phyloP scores from a whole-genome alignment of 2,113 vertebrate species.

The Hiodon alosoides region DNA sequence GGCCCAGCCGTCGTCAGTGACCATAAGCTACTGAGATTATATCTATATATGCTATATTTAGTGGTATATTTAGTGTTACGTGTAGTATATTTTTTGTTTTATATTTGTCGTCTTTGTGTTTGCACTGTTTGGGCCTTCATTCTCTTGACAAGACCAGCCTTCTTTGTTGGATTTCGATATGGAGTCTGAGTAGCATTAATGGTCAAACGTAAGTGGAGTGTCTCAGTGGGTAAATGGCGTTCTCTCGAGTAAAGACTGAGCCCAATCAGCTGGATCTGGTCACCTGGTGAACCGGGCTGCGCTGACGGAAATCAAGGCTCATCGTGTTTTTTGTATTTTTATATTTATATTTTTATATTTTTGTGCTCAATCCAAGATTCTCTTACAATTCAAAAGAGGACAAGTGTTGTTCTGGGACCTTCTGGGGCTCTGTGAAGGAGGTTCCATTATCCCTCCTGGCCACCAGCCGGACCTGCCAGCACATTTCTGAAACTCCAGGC shows the following conservation, averaged over 20 bases:
- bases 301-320: too few species aligned
- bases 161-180: neutral
- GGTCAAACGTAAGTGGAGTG: neutral
- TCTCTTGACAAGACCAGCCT: neutral
- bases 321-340: too few species aligned
- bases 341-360: too few species aligned
- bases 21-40: neutral
- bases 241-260: too few species aligned
- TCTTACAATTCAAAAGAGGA: constrained; percentile 9
- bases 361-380: neutral
- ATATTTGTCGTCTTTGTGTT: neutral
- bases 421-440: constrained; percentile 18
- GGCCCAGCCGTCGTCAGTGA: neutral
- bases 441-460: constrained; percentile 12
- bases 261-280: too few species aligned
- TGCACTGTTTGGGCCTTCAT: neutral
- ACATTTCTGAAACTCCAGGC: constrained; percentile 19
- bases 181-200: neutral
- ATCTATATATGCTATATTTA: neutral
- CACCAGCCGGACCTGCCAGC: neutral
- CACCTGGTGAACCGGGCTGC: too few species aligned
- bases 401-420: constrained; percentile 7
- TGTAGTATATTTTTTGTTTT: neutral
- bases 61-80: neutral
- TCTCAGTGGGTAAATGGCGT: too few species aligned